These are phyloP conservation scores for Tolmerus cingulatus DNA, from an alignment of 2,888 invertebrate genomes.

Conservation along the genomic window DNA sequence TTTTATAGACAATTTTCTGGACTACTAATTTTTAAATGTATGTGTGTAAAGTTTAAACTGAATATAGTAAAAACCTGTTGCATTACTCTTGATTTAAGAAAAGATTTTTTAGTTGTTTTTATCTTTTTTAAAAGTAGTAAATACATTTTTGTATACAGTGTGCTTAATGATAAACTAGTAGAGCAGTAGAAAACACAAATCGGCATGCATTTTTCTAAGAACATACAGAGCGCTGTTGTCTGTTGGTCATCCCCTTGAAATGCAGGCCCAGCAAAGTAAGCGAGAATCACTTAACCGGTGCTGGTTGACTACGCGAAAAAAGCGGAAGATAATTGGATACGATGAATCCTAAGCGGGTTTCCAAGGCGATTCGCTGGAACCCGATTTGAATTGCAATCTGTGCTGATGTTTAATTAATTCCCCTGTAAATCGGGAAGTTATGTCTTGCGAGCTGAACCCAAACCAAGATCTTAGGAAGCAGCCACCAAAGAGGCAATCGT, in stretches of 20 bases:
- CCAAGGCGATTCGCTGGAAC: not conserved
- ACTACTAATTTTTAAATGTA: too few relatives aligned
- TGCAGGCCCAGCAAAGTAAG: not conserved
- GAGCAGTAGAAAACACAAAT: not conserved
- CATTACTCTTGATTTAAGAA: too few relatives aligned
- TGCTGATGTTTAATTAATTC: slow-evolving; percentile 25
- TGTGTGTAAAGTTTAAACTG: too few relatives aligned
- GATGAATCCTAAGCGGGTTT: not conserved
- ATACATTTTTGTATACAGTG: too few relatives aligned
- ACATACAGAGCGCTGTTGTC: not conserved
- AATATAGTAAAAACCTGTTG: too few relatives aligned
- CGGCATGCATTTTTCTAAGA: not conserved
- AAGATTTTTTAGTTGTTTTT: too few relatives aligned
- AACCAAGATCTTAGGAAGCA: not conserved
- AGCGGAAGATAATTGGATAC: not conserved
- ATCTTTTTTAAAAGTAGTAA: too few relatives aligned
- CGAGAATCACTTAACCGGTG: not conserved
- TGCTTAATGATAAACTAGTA: not conserved
- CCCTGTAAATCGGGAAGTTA: not conserved
- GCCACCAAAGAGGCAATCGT: not conserved
- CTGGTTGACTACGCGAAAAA: not conserved
- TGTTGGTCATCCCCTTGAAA: not conserved
- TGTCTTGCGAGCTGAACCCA: not conserved
- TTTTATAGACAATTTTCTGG: too few relatives aligned
- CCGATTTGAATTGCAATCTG: slow-evolving; percentile 28